Base-by-base conservation (phyloP, 2,113 vertebrate genomes). In the Etheostoma spectabile region DNA sequence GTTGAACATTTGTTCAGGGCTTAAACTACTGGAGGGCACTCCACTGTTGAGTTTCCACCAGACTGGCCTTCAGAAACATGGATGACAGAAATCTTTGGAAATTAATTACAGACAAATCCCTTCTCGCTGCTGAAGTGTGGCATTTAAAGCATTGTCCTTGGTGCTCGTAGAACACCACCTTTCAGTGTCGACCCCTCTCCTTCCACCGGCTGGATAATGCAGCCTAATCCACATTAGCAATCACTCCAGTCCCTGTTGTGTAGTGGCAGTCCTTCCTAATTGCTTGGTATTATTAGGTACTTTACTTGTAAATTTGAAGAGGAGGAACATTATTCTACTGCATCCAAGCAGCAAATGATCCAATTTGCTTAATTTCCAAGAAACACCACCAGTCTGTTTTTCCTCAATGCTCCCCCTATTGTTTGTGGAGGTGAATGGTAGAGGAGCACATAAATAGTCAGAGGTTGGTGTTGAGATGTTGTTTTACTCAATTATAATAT, bases 341-440 rank as follows among this genome's bases (percentile, higher is more conserved):
- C 93, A 95, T 93, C 94, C 93, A 95, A 94, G 93, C 94, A 94
- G 93, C 93, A 95, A 95, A 96, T 95, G 85, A 95, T 93, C 93
- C 92, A 93, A 94, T 95, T 95, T 93, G 90, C 92, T 90, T 94
- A 92, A 95, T 95, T 93, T 94, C 90, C 82, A 84, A 93, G 86
- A 86, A 93, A 93, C 78, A 79, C 85, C 83, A 74, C 46, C 68
- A 73, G 78, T 75, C 53, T 65, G 33, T 68, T 80, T 80, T 72
- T 3, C 66, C 84, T 67, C 67, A 73, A 49, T 86, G 77, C 83
- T 90, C 85, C 85, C 89, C 79, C 88, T 86, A 62, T 89, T 90
- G 88, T 91, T 85, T 80, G 63, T 27, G 38, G 74, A 64, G 57
- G 68, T 71, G 67, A 88, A 86, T 90, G 84, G 70, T 57, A 35